Evolutionary conservation across 2,888 invertebrate genomes (phyloP), one percentile per base, ranked within the genome.

Genomic region (Archips xylosteana): DNA sequence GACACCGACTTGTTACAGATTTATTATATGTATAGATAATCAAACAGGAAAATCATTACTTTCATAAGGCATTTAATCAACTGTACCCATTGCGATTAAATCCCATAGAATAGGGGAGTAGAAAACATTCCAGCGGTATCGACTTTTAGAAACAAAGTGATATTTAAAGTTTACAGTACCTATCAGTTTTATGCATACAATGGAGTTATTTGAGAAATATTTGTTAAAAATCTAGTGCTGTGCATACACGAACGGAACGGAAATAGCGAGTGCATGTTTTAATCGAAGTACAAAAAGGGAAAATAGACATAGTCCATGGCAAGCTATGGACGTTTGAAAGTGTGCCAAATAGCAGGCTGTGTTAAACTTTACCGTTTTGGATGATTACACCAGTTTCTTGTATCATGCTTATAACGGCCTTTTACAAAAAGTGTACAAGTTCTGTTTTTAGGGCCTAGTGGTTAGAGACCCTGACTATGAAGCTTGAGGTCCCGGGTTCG

Each of bases 321-420:
- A 82, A 77, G 78, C 79, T 81, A 75, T 75, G 74, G 74, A 78
- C 85, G 84, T 87, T 88, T 87, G 86, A 89, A 88, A 86, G 82
- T 87, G 83, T 87, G 88, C 89, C 90, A 89, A 89, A 88, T 87
- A 83, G 82, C 80, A 84, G 83, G 82, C 81, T 84, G 83, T 84
- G 83, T 85, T 83, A 83, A 87, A 87, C 80, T 86, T 85, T 83
- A 85, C 82, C 82, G 79, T 80, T 79, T 78, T 80, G 79, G 78
- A 81, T 86, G 81, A 84, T 87, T 85, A 86, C 82, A 81, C 79
- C 77, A 79, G 75, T 77, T 79, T 76, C 76, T 74, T 73, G 74
- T 76, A 81, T 78, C 69, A 63, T 63, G 68, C 45, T 70, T 75
- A 67, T 62, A 66, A 5, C 36, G 36, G 36, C 36, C 5, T 36